Percentiles rank a stretch among this genome's conserved stretches.
Evolutionary conservation across 2,888 invertebrate genomes (phyloP).

Genomic region (Hetaerina titia): DNA sequence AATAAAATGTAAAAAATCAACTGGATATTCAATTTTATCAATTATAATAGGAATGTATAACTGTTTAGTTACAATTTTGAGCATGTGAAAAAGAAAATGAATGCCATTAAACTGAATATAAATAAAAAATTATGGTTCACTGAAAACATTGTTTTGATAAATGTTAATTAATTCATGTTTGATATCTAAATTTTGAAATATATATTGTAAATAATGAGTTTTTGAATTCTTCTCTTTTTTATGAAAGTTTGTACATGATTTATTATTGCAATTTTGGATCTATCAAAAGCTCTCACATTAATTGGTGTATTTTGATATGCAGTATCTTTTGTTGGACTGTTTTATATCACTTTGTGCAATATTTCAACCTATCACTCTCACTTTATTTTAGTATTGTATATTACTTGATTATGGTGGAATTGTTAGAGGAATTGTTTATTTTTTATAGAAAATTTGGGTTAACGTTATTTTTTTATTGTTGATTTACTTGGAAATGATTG

Average conservation of each 20-base stretch:
- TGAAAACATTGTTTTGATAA: no score
- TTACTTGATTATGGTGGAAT: background rate
- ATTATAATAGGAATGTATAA: no score
- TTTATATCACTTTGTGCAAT: background rate
- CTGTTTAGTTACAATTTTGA: no score
- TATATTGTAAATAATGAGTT: background rate
- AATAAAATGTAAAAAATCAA: no score
- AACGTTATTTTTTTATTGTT: constrained; percentile 2
- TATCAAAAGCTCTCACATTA: background rate
- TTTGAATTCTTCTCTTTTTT: background rate
- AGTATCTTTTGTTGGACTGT: background rate
- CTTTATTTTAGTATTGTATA: background rate
- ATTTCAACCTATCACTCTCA: background rate
- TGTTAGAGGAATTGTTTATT: constrained; percentile 3
- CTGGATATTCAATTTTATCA: no score
- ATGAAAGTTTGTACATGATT: background rate
- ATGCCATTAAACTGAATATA: no score
- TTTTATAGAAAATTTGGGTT: background rate
- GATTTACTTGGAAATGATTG: background rate
- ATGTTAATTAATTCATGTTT: no score
- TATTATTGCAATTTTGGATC: background rate
- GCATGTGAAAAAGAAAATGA: no score
- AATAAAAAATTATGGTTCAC: no score
- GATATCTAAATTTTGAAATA: no score
- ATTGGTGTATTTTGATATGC: background rate